Base-by-base conservation (phyloP, 2,888 invertebrate species). In the Synanthedon myopaeformis region DNA sequence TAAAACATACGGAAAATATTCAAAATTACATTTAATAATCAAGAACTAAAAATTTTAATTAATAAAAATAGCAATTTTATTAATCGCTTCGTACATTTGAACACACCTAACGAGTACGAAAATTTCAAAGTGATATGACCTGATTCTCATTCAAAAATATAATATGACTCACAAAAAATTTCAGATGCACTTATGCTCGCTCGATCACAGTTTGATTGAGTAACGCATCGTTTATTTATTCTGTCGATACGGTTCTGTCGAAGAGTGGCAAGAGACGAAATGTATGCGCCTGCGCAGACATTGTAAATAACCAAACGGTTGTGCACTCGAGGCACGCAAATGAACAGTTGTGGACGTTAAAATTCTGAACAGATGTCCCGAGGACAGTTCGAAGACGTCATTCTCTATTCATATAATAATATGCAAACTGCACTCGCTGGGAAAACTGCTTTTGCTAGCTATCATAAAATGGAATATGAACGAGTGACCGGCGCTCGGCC, bases 391-490 rank as follows among this genome's bases (percentile, higher is more conserved):
- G 69, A 67, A 66, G 63, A 69, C 70, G 69, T 67, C 67, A 65
- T 58, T 61, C 55, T 63, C 68, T 65, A 73, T 78, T 76, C 72
- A 67, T 67, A 75, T 75, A 35, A 35, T 35, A 45, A 14, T 45
- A 45, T 45, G 74, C 76, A 72, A 65, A 65, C 59, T 64, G 67
- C 67, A 63, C 13, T 45, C 14, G 59, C 72, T 66, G 66, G 75
- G 74, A 79, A 76, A 83, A 79, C 72, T 67, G 65, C 69, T 64
- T 70, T 73, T 63, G 66, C 76, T 69, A 76, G 68, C 69, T 75
- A 78, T 81, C 79, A 73, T 84, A 82, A 85, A 85, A 77, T 74
- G 76, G 77, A 76, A 72, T 74, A 73, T 70, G 71, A 79, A 76
- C 77, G 74, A 74, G 76, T 78, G 68, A 68, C 68, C 69, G 67